Percentiles rank a stretch among this genome's conserved stretches.
Evolutionary conservation across 2,888 invertebrate species (phyloP).

Genomic region (Callinectes sapidus): DNA sequence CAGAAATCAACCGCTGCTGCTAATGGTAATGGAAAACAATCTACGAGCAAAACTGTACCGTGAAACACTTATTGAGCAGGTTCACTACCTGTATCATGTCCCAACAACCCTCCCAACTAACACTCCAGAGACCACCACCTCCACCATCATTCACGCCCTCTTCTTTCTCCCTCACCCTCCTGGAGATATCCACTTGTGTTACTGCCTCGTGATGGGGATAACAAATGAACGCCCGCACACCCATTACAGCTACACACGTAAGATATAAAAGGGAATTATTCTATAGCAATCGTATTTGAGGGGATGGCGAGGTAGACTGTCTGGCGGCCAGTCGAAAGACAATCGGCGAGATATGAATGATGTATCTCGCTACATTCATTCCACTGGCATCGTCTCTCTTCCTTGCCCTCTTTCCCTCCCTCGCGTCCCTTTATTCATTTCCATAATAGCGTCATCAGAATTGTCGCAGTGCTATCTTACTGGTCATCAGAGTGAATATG

Average conservation of each 20-base stretch:
- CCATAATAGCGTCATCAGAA: slow-evolving; percentile 63
- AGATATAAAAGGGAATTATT: slow-evolving; percentile 14
- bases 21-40: not conserved
- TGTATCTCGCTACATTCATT: not conserved
- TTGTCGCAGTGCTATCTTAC: slow-evolving; percentile 59
- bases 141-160: not conserved
- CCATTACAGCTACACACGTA: not conserved
- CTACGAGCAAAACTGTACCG: not conserved
- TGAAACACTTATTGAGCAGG: not conserved
- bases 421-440: slow-evolving; percentile 40
- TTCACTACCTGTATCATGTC: not conserved
- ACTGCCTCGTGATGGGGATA: not conserved
- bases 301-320: not conserved
- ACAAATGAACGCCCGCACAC: not conserved
- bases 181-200: not conserved
- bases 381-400: not conserved
- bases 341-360: slow-evolving; percentile 1
- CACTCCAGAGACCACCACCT: not conserved
- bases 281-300: not conserved
- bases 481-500: slow-evolving; percentile 63
- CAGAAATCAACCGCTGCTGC: not conserved
- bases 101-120: not conserved
- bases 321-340: not conserved
- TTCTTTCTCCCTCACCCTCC: not conserved
- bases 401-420: not conserved